Evolutionary conservation across 23 tunicate genomes (phyloP).

Genomic region (Corella eumyota): DNA sequence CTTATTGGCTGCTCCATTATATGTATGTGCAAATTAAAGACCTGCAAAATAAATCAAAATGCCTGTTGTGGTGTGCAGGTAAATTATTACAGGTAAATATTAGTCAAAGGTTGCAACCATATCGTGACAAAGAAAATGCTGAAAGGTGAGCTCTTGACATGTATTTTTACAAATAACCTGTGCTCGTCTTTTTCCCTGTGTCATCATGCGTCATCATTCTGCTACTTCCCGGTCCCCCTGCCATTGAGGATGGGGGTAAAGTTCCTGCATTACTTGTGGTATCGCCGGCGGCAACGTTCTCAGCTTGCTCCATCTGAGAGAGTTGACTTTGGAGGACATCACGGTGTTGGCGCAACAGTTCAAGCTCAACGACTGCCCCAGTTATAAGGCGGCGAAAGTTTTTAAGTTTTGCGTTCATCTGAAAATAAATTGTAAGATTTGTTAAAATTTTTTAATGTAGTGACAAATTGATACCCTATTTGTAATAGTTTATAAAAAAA

Average conservation of each 20-base stretch:
- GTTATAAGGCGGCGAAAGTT: slow-evolving; percentile 71
- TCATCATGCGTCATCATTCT: slow-evolving; percentile 78
- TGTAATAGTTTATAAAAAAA: not conserved
- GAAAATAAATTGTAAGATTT: slow-evolving; percentile 1
- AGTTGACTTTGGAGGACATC: slow-evolving; percentile 63
- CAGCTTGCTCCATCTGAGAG: slow-evolving; percentile 81
- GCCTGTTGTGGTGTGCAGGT: too few species aligned
- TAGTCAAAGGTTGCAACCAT: too few species aligned
- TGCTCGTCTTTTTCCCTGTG: slow-evolving; percentile 57
- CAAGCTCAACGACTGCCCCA: slow-evolving; percentile 54
- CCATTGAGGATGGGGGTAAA: slow-evolving; percentile 85
- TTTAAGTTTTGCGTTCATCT: slow-evolving; percentile 58
- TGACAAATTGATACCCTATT: not conserved
- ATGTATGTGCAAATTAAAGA: too few species aligned
- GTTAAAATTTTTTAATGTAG: not conserved
- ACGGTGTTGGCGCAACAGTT: slow-evolving; percentile 65
- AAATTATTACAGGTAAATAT: too few species aligned
- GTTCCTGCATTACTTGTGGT: slow-evolving; percentile 75
- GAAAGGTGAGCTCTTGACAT: too few species aligned
- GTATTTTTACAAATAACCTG: too few species aligned
- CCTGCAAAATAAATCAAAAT: too few species aligned
- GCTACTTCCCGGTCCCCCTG: slow-evolving; percentile 94
- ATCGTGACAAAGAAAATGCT: too few species aligned
- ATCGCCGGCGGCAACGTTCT: slow-evolving; percentile 61
- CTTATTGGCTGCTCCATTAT: too few species aligned